phyloP scores from a whole-genome alignment of 2,797 vertebrate species.

The Acanthiza pusilla region DNA sequence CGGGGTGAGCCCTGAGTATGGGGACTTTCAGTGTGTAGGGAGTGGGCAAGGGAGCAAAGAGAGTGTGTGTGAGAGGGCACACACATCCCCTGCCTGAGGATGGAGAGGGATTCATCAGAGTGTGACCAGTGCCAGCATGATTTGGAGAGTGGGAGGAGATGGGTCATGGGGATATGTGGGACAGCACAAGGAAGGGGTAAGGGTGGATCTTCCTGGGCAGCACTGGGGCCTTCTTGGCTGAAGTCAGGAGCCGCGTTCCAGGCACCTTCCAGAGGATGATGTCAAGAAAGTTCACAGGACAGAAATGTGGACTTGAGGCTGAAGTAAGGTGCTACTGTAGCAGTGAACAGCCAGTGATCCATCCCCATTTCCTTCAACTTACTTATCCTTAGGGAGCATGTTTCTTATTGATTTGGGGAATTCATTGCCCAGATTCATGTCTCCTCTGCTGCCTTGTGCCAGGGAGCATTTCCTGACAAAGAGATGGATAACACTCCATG shows the following conservation, averaged over 20 bases:
- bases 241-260: background rate
- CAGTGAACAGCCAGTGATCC: background rate
- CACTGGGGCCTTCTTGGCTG: background rate
- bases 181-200: background rate
- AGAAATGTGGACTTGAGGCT: background rate
- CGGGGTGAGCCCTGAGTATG: background rate
- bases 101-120: background rate
- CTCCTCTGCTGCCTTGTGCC: background rate
- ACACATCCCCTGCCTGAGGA: background rate
- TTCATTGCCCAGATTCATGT: background rate
- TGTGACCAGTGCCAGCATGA: background rate
- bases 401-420: background rate
- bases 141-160: background rate
- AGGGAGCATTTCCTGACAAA: background rate
- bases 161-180: background rate
- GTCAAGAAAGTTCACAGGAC: background rate
- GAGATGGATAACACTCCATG: background rate
- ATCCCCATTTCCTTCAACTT: background rate
- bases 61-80: background rate
- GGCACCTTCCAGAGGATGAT: background rate
- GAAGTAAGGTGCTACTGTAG: background rate
- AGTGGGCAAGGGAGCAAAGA: accelerated
- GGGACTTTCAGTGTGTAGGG: accelerated
- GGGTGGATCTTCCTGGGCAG: background rate
- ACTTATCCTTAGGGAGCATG: background rate